Conservation (phyloP, 2,888 invertebrate species). For the Pachycephus smyrnensis region DNA sequence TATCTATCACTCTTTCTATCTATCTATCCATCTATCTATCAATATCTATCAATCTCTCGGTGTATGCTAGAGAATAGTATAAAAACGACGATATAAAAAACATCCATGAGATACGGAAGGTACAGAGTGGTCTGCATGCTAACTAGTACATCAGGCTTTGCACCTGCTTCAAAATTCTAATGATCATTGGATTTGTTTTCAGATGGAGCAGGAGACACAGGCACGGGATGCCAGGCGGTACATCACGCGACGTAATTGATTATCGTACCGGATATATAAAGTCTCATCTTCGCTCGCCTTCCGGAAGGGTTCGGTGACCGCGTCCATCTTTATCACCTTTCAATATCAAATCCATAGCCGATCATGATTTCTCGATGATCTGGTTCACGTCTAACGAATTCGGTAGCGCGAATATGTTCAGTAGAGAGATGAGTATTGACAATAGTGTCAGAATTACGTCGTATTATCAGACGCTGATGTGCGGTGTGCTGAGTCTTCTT, state of each 20-base stretch:
- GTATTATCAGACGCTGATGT: not conserved
- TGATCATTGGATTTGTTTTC: constrained; percentile 37
- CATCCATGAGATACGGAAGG: not conserved
- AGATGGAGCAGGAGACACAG: constrained; percentile 88
- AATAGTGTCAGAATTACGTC: not conserved
- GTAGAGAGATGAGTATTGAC: not conserved
- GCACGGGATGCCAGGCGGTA: constrained; percentile 69
- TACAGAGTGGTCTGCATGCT: constrained; percentile 11
- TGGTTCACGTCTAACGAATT: not conserved
- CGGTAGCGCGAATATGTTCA: not conserved
- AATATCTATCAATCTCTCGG: not conserved
- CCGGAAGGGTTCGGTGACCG: constrained; percentile 93
- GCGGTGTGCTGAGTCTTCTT: not conserved
- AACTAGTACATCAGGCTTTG: constrained; percentile 10
- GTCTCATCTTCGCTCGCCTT: constrained; percentile 91
- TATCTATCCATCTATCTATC: not conserved
- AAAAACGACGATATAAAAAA: not conserved
- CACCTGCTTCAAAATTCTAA: constrained; percentile 14
- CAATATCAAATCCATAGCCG: not conserved
- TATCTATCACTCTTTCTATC: not conserved
- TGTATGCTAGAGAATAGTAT: not conserved
- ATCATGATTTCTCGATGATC: not conserved
- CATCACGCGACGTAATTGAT: constrained; percentile 78
- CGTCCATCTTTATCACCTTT: constrained; percentile 21
- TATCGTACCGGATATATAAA: constrained; percentile 90